A percentile compares a stretch with the other conserved stretches of the same genome.
phyloP scores from a whole-genome alignment of 1,140 invertebrate species.

The Drosophila santomea region DNA sequence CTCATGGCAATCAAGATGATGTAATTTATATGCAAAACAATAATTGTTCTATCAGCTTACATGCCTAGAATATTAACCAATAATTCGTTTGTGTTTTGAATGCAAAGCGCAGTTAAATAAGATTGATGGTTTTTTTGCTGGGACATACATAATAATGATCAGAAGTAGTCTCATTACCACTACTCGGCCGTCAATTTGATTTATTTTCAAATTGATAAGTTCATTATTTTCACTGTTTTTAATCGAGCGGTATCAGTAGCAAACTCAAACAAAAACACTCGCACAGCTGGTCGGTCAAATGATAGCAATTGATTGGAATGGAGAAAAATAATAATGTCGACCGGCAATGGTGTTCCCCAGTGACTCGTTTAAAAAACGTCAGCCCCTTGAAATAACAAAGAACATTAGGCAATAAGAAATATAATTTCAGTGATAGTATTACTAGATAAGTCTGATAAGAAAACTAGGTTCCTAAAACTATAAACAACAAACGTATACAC shows the following conservation, averaged over 20 bases:
- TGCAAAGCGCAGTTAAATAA: background rate
- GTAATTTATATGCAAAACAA: constrained; percentile 7
- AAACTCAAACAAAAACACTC: background rate
- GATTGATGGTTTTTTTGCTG: no score
- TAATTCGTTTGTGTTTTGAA: background rate
- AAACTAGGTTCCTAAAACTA: background rate
- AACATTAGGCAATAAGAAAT: background rate
- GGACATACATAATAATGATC: background rate
- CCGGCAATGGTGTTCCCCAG: background rate
- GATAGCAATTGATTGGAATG: background rate
- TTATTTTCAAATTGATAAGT: background rate
- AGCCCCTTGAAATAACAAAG: background rate
- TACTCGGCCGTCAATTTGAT: no score
- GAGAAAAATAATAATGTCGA: background rate
- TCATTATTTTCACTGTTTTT: background rate
- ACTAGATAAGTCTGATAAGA: background rate
- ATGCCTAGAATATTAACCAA: background rate
- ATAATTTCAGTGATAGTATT: background rate
- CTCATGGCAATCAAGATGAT: background rate
- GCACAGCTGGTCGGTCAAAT: background rate
- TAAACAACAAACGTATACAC: background rate
- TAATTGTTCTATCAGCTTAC: background rate
- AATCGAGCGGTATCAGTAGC: background rate
- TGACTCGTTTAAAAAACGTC: background rate
- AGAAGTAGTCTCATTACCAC: no score